A percentile compares a stretch with the other conserved stretches of the same genome.
These are phyloP conservation scores for Batillaria attramentaria DNA, from an alignment of 1,140 invertebrate genomes.

Conservation along the genomic window DNA sequence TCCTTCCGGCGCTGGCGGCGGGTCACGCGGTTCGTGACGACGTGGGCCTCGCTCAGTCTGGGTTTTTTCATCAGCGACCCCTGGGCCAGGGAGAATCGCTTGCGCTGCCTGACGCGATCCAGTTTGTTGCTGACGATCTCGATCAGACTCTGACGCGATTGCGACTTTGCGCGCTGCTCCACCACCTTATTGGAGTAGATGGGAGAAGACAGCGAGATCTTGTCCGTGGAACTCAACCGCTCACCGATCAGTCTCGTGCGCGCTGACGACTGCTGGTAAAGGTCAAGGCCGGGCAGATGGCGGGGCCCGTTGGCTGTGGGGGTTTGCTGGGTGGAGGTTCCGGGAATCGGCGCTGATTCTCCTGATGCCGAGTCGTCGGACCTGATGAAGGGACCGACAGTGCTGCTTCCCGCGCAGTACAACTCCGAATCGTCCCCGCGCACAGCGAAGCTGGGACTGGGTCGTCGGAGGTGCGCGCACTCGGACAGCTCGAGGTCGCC, in stretches of 20 bases:
- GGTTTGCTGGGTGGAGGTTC: background rate
- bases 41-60: constrained; percentile 56
- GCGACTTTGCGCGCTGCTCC: constrained; percentile 72
- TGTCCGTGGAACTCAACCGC: constrained; percentile 66
- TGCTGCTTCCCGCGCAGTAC: constrained; percentile 1
- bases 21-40: constrained; percentile 60
- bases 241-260: constrained; percentile 69
- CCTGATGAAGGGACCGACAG: background rate
- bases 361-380: background rate
- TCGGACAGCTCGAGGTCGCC: constrained; percentile 14
- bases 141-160: constrained; percentile 76
- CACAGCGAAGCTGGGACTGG: constrained; percentile 12
- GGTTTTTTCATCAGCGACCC: constrained; percentile 68
- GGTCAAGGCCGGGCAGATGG: constrained; percentile 72
- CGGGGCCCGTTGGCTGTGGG: constrained; percentile 78
- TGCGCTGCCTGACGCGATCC: constrained; percentile 72
- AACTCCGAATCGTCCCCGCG: background rate
- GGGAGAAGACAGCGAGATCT: constrained; percentile 66
- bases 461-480: constrained; percentile 10
- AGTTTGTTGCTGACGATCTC: constrained; percentile 81
- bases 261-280: constrained; percentile 73
- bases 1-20: constrained; percentile 67
- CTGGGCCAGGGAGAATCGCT: constrained; percentile 57
- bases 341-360: background rate
- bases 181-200: constrained; percentile 62